Conservation (phyloP, 1,140 invertebrate genomes). For the Neodiprion fabricii region DNA sequence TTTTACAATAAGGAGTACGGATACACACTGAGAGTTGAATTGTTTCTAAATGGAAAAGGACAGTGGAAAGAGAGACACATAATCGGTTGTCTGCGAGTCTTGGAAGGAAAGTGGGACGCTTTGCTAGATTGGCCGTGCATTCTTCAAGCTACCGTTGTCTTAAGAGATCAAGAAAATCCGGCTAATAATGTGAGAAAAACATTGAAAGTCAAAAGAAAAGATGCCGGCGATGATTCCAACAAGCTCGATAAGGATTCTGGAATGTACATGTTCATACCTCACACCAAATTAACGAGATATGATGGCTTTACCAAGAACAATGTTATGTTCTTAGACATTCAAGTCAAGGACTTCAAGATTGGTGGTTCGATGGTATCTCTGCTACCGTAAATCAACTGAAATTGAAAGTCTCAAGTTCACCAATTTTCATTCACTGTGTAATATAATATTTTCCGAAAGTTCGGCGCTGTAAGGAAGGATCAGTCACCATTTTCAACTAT, state of each 20-base stretch:
- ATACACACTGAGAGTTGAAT: slow-evolving; percentile 72
- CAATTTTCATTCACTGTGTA: too few relatives aligned
- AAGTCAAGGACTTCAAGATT: slow-evolving; percentile 48
- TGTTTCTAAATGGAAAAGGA: slow-evolving; percentile 73
- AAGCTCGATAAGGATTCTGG: slow-evolving; percentile 63
- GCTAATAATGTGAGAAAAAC: slow-evolving; percentile 59
- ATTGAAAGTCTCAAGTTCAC: too few relatives aligned
- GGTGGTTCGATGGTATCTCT: slow-evolving; percentile 36
- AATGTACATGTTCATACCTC: slow-evolving; percentile 77
- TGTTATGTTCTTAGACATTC: slow-evolving; percentile 71
- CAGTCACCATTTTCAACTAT: background rate
- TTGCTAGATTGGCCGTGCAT: slow-evolving; percentile 74
- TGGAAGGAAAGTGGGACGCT: slow-evolving; percentile 73
- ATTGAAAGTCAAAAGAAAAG: slow-evolving; percentile 59
- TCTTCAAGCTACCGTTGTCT: slow-evolving; percentile 66
- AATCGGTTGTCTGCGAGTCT: slow-evolving; percentile 69
- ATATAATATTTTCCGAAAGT: too few relatives aligned
- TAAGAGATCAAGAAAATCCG: slow-evolving; percentile 67
- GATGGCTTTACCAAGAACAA: slow-evolving; percentile 70
- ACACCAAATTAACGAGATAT: slow-evolving; percentile 68
- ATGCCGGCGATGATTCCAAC: slow-evolving; percentile 57
- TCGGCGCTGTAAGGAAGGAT: background rate
- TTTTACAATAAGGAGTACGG: slow-evolving; percentile 74
- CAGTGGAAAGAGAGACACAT: slow-evolving; percentile 76
- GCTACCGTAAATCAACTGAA: slow-evolving; percentile 11